A percentile compares a stretch with the other conserved stretches of the same genome.
Evolutionary conservation across 2,113 vertebrate species (phyloP).

Genomic region (Emberiza fucata): DNA sequence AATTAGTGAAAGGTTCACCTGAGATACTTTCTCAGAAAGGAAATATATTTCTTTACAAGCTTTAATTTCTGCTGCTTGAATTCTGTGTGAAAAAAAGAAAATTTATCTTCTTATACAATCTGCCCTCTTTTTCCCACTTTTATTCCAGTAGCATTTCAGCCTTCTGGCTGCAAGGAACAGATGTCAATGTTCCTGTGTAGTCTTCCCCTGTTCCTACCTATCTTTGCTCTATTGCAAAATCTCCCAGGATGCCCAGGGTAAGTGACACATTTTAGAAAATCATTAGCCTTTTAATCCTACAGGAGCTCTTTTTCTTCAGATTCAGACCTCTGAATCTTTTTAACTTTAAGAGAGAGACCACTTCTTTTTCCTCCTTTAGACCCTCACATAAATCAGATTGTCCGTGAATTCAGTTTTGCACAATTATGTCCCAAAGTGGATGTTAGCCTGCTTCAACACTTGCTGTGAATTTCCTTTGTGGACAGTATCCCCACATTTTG

Average conservation of each 20-base stretch:
- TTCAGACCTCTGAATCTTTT: background rate
- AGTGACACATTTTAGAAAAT: background rate
- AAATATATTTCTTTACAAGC: background rate
- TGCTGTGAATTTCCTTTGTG: background rate
- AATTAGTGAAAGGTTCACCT: fast-evolving
- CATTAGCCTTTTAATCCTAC: background rate
- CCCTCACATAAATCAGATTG: background rate
- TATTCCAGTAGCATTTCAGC: background rate
- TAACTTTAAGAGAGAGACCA: background rate
- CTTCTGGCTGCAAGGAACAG: background rate
- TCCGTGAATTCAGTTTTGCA: background rate
- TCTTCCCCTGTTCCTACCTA: background rate
- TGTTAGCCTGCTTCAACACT: background rate
- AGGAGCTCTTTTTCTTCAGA: background rate
- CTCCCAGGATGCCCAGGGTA: background rate
- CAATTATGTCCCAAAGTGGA: background rate
- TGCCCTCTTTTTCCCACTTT: background rate
- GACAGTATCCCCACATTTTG: background rate
- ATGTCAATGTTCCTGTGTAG: background rate
- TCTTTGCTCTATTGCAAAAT: background rate
- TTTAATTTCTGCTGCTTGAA: background rate
- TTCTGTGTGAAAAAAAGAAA: background rate
- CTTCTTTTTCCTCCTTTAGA: background rate
- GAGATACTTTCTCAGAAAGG: background rate
- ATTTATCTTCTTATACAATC: background rate